Evolutionary conservation across 2,797 vertebrate genomes (phyloP).

Genomic region (Phylloscopus collybita): DNA sequence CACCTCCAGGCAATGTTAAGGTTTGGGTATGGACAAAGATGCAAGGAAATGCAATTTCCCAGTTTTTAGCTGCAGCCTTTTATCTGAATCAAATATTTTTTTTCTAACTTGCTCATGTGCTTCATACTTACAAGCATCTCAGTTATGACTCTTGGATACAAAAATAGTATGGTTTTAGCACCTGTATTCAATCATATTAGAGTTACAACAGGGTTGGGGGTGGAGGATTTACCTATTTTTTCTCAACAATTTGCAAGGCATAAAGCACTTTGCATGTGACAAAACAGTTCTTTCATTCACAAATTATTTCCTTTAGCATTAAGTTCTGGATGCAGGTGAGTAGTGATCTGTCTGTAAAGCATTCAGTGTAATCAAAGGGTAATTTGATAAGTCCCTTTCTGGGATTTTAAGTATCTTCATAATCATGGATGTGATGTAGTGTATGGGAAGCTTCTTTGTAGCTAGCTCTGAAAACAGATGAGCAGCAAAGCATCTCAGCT

Average conservation of each 20-base stretch:
- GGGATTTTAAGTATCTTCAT: slow-evolving; percentile 7
- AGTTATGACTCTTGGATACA: neutral
- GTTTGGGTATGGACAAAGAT: neutral
- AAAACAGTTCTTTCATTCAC: neutral
- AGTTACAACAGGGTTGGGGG: neutral
- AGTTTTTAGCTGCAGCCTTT: neutral
- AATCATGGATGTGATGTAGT: neutral
- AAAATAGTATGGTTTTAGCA: neutral
- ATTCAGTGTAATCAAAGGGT: neutral
- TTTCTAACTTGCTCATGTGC: neutral
- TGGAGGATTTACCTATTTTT: neutral
- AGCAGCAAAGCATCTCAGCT: neutral
- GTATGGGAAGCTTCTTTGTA: neutral
- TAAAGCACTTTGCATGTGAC: neutral
- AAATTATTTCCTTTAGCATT: neutral
- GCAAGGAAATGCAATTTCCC: neutral
- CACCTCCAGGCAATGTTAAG: neutral
- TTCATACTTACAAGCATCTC: neutral
- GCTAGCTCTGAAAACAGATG: neutral
- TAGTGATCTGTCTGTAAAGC: neutral
- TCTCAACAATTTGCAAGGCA: neutral
- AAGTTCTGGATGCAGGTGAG: neutral
- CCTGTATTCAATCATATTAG: neutral
- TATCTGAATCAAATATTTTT: neutral
- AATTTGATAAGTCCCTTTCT: neutral